Evolutionary conservation across 2,888 invertebrate species (phyloP), one percentile per base, ranked within the genome.

Genomic region (Acanthoscelides obtectus): DNA sequence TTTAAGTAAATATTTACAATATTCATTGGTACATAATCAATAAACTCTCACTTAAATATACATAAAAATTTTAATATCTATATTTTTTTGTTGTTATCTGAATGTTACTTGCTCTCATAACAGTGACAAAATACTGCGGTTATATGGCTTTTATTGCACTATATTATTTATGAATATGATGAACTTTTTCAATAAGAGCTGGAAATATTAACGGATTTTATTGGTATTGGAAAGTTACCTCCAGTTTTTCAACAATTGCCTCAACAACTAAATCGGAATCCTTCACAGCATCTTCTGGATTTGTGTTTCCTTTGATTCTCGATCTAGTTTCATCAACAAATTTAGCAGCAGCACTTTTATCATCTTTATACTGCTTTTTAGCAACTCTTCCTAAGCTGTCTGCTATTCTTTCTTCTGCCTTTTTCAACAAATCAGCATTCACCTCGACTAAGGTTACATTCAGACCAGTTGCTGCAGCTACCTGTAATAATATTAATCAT

Each of bases 191-290:
- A n/a, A n/a, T n/a, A n/a, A n/a, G n/a, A n/a, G n/a, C n/a, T n/a
- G n/a, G n/a, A n/a, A n/a, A n/a, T n/a, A n/a, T n/a, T n/a, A n/a
- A n/a, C n/a, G n/a, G n/a, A n/a, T n/a, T n/a, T n/a, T n/a, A n/a
- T n/a, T n/a, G n/a, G n/a, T n/a, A n/a, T n/a, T n/a, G n/a, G n/a
- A n/a, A n/a, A 45, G 5, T 45, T 45, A 45, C 84, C 69, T 90
- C 90, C 73, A 96, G 86, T 81, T 95, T 95, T 84, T 96, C 96
- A 8, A 95, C 90, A 80, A 96, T 93, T 8, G 96, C 96, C 86
- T 96, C 96, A 19, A 96, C 89, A 2, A 96, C 92, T 72, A 96
- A 84, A 84, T 95, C 94, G 0, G 92, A 87, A 21, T 88, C 86
- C 82, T 90, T 88, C 0, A 91, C 92, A 19, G 91, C 88, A 64